phyloP scores from a whole-genome alignment of 2,888 invertebrate genomes.

The Autographa pulchrina region DNA sequence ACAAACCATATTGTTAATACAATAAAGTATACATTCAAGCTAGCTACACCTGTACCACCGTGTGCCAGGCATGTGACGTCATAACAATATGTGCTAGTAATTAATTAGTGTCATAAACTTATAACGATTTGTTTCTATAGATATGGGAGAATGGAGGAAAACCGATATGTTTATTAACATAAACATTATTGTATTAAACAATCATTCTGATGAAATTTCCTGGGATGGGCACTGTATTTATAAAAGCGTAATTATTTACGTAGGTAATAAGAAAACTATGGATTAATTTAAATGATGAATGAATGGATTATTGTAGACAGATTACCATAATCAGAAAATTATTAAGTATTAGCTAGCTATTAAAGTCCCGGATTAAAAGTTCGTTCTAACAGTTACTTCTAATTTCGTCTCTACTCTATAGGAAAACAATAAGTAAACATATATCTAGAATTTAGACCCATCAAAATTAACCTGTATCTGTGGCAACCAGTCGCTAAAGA shows the following conservation, averaged over 20 bases:
- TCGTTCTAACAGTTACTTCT: background rate
- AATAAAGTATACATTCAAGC: conserved; percentile 26
- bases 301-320: no score
- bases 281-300: no score
- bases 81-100: conserved; percentile 30
- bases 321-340: no score
- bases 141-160: conserved; percentile 22
- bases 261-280: no score
- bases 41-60: conserved; percentile 53
- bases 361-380: no score
- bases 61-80: conserved; percentile 58
- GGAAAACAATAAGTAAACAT: conserved; percentile 12
- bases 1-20: conserved; percentile 38
- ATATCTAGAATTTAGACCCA: background rate
- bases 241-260: background rate
- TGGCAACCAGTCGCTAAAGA: conserved; percentile 16
- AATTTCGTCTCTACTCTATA: background rate
- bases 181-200: background rate
- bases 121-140: conserved; percentile 28
- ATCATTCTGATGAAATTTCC: background rate
- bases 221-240: background rate
- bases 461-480: conserved; percentile 30
- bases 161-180: background rate
- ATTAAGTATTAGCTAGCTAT: no score
- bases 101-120: conserved; percentile 43